These are phyloP conservation scores for Chloroceryle aenea DNA, from an alignment of 2,113 vertebrate genomes.

Conservation along the genomic window DNA sequence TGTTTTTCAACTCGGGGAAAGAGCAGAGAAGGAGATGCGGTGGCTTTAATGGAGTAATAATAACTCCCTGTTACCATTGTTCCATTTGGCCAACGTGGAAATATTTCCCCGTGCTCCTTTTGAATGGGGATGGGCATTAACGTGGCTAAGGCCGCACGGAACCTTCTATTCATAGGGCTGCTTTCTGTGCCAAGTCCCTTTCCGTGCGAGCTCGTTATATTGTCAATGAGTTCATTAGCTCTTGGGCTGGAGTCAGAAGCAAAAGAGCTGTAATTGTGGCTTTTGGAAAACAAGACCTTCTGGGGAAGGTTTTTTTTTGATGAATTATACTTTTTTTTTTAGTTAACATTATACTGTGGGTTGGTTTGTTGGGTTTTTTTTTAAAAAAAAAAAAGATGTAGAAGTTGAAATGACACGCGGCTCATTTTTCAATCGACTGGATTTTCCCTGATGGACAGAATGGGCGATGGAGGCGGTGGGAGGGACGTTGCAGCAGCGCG, in stretches of 20 bases:
- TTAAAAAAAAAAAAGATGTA: background rate
- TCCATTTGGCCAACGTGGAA: background rate
- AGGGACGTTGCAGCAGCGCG: accelerated
- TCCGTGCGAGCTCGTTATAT: background rate
- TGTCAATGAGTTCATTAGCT: background rate
- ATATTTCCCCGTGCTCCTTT: background rate
- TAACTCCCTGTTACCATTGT: background rate
- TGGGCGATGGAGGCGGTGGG: background rate
- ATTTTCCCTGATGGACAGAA: background rate
- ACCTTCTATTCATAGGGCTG: background rate
- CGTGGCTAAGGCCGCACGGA: background rate
- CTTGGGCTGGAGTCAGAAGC: background rate
- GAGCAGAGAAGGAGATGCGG: background rate
- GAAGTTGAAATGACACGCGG: background rate
- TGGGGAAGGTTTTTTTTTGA: background rate
- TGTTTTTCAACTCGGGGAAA: background rate
- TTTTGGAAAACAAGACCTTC: background rate
- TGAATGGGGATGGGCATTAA: background rate
- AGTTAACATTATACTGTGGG: background rate
- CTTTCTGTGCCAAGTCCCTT: background rate
- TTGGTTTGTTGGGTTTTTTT: background rate
- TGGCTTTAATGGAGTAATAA: background rate
- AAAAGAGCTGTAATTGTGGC: background rate
- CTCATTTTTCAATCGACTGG: background rate
- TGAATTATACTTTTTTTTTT: background rate